Evolutionary conservation across 1,140 invertebrate genomes (phyloP), one percentile per base, ranked within the genome.

Genomic region (Eriosoma lanigerum): DNA sequence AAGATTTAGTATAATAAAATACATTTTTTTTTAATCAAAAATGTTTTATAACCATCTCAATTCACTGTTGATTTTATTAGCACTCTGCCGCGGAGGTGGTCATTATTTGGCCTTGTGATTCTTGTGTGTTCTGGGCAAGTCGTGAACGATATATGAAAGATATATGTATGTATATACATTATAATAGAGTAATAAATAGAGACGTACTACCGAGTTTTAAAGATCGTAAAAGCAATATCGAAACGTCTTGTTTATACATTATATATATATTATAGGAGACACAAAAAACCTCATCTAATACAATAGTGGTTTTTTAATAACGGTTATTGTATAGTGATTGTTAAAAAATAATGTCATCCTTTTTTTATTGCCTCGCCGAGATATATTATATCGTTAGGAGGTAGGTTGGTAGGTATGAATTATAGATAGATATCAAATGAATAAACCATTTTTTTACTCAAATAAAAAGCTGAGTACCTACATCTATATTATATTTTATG

Each of bases 161-260:
- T 60, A 8, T 60, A n/a, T n/a, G n/a, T n/a, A n/a, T n/a, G n/a
- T n/a, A n/a, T n/a, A n/a, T n/a, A n/a, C 21, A 24, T 54, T 50
- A 60, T 76, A 76, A 76, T 76, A 58, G n/a, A 76, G 73, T 58
- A 76, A 76, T 60, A 75, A 75, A 76, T 60, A 58, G 54, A 56
- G n/a, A 19, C 26, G 24, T 26, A 58, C 54, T 46, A 76, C 32
- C 73, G 15, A 38, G 52, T 76, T 58, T n/a, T 58, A 32, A 46
- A 58, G 13, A 58, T 54, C 32, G 54, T 76, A 54, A 72, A 50
- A 21, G 52, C 19, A 58, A 76, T n/a, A n/a, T 58, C 52, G 24
- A 76, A 76, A 44, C 19, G 52, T 60, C 32, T 75, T 56, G 19
- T 60, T 58, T 76, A 21, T 56, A 60, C 19, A 58, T 9, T 24